A percentile compares a stretch with the other conserved stretches of the same genome.
phyloP scores from a whole-genome alignment of 2,113 vertebrate genomes.

The Melozone crissalis region DNA sequence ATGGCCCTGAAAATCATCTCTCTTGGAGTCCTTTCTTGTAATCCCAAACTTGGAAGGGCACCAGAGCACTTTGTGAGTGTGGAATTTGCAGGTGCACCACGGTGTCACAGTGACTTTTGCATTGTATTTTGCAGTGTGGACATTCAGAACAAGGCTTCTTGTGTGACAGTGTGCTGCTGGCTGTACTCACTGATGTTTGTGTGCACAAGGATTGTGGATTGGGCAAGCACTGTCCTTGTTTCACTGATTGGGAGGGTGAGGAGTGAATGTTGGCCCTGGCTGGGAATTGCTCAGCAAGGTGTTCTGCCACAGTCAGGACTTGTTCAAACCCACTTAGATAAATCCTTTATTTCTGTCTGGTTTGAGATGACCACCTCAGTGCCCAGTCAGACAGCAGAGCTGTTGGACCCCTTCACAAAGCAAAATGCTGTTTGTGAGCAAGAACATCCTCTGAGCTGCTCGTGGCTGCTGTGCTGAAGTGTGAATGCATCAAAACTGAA shows the following conservation, averaged over 20 bases:
- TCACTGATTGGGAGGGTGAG: not conserved
- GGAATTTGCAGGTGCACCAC: not conserved
- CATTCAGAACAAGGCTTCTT: not conserved
- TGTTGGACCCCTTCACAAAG: not conserved
- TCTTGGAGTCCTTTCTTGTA: not conserved
- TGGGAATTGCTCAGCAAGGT: not conserved
- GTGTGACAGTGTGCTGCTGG: not conserved
- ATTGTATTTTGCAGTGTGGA: not conserved
- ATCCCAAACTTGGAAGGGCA: not conserved
- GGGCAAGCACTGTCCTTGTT: not conserved
- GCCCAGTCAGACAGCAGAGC: not conserved
- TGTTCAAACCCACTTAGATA: not conserved
- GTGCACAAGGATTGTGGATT: not conserved
- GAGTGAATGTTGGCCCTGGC: not conserved
- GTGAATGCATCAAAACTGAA: not conserved
- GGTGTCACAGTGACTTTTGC: not conserved
- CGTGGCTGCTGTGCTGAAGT: not conserved
- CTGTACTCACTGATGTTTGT: not conserved
- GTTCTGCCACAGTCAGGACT: not conserved
- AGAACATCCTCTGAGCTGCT: not conserved
- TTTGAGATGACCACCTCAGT: not conserved
- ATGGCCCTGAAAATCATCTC: not conserved
- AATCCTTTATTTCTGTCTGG: not conserved
- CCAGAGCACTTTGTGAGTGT: not conserved
- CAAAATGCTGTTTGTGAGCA: not conserved